Evolutionary conservation across 2,888 invertebrate species (phyloP), one percentile per base, ranked within the genome.

Genomic region (Lordiphosa andalusiaca): DNA sequence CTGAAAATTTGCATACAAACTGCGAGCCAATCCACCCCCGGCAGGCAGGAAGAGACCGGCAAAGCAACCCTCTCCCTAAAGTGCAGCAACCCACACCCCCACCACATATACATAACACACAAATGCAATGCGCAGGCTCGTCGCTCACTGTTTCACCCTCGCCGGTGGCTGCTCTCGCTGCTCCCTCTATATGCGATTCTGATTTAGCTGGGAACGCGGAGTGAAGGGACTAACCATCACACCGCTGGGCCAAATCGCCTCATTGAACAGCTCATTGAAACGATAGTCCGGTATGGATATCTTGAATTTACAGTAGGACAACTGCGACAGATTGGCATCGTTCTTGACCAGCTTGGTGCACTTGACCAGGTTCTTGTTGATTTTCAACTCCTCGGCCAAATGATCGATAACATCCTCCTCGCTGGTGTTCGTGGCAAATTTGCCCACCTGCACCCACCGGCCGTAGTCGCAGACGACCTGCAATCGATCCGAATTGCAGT

Each of bases 281-380:
- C 87, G 88, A 76, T 87, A 87, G 67, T 87, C 87, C 69, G 87
- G 87, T 63, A 87, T 87, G 81, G 87, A 87, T 61, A 87, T 87
- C 57, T 87, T 87, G 42, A 87, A 87, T 69, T 87, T 87, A 65
- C 87, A 87, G 63, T 87, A 87, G 6, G 87, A 87, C 53, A 87
- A 66, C 53, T 87, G 88, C 67, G 87, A 86, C 51, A 87, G 69
- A 60, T 87, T 87, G 50, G 87, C 87, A 73, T 87, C 87, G 60
- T 87, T 87, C 70, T 87, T 87, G 5, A 87, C 87, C 73, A 87
- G 66, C 63, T 87, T 87, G 59, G 87, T 87, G 75, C 87, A 87
- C 41, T 87, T 87, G 9, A 87, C 87, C 58, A 87, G 69, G 56
- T 86, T 87, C 69, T 85, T 87, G 49, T 87, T 87, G 63, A 87